phyloP scores from a whole-genome alignment of 2,888 invertebrate species.

The Malthinus flaveolus region DNA sequence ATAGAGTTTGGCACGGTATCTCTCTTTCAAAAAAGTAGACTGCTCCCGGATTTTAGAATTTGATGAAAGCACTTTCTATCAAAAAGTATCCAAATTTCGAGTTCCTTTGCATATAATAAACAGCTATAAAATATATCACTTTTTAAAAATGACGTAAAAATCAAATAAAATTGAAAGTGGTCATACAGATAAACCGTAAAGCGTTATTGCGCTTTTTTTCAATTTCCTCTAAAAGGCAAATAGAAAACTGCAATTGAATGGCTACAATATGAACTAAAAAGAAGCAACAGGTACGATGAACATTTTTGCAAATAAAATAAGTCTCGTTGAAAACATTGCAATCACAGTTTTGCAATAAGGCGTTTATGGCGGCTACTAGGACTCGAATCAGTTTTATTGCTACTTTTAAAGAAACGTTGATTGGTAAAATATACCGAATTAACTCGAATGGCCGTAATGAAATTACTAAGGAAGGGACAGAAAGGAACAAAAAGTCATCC shows the following conservation, averaged over 20 bases:
- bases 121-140: no score
- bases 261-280: neutral
- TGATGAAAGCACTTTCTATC: no score
- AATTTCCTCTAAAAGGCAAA: neutral
- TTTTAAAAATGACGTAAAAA: no score
- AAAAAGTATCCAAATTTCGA: no score
- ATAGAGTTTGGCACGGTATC: no score
- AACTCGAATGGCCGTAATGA: conserved; percentile 1
- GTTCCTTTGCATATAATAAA: no score
- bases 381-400: conserved; percentile 18
- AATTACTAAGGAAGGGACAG: neutral
- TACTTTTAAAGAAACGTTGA: neutral
- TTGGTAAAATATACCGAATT: no score
- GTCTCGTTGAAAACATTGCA: conserved; percentile 15
- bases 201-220: neutral
- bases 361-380: conserved; percentile 8
- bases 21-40: no score
- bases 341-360: conserved; percentile 13
- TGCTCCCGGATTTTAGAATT: neutral
- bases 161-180: no score
- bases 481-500: no score
- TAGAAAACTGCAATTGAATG: neutral
- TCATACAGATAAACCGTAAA: no score
- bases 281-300: conserved; percentile 19
- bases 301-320: conserved; percentile 24